Conservation (phyloP, 2,888 invertebrate species). For the Melanchra persicariae region DNA sequence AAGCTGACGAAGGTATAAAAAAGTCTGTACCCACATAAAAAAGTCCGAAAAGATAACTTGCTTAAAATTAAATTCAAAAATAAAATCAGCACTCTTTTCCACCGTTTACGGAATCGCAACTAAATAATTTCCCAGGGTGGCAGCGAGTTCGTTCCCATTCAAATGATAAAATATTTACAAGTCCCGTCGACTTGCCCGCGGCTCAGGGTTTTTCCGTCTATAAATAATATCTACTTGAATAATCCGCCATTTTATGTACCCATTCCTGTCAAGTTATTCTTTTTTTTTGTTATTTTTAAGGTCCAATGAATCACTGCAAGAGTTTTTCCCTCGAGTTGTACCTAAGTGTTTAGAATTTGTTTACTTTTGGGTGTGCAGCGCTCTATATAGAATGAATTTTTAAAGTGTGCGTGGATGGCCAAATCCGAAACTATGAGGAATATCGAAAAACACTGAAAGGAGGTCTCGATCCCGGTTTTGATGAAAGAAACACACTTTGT, state of each 20-base stretch:
- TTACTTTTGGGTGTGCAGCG: neutral
- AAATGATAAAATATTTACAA: constrained; percentile 59
- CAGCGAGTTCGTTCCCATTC: constrained; percentile 37
- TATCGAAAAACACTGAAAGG: too few relatives aligned
- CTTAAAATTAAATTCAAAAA: neutral
- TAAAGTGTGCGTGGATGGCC: too few relatives aligned
- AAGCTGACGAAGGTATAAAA: neutral
- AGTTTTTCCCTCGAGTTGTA: neutral
- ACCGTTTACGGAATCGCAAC: constrained; percentile 11
- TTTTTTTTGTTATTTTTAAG: constrained; percentile 36
- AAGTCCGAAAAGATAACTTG: neutral
- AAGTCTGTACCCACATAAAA: neutral
- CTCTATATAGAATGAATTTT: too few relatives aligned
- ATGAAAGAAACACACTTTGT: too few relatives aligned
- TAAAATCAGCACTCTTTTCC: neutral
- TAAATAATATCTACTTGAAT: constrained; percentile 69
- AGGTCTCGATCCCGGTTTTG: too few relatives aligned
- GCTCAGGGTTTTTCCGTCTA: constrained; percentile 50
- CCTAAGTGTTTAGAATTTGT: neutral
- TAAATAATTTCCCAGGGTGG: constrained; percentile 46
- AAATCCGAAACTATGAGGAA: too few relatives aligned
- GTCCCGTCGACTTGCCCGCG: constrained; percentile 29
- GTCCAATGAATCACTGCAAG: constrained; percentile 25
- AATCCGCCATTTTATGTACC: constrained; percentile 59
- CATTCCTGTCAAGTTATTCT: constrained; percentile 19